These are phyloP conservation scores for Zaprionus camerounensis DNA, from an alignment of 1,140 invertebrate species.

Conservation along the genomic window DNA sequence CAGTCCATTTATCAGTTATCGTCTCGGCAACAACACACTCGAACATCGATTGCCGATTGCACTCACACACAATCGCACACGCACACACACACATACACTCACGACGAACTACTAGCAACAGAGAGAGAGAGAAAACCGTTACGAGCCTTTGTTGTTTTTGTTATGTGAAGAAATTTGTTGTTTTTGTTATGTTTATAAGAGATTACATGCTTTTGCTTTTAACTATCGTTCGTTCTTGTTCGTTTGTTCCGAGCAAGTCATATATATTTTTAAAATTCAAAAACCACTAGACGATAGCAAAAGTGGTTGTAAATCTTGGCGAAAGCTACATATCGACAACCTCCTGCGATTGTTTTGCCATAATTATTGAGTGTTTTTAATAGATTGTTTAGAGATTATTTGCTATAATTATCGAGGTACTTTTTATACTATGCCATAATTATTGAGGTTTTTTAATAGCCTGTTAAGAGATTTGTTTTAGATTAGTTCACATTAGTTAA, in stretches of 20 bases:
- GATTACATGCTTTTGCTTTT: constrained; percentile 74
- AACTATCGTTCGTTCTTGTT: constrained; percentile 50
- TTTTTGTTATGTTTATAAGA: constrained; percentile 37
- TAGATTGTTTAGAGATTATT: constrained; percentile 7
- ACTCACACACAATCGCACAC: neutral
- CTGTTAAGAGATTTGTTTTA: constrained; percentile 11
- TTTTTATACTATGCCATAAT: neutral
- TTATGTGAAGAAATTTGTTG: neutral
- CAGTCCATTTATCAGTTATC: constrained; percentile 69
- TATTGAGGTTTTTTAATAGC: neutral
- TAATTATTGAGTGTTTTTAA: neutral
- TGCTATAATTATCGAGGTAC: no score
- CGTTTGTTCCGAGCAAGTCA: constrained; percentile 26
- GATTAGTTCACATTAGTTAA: neutral
- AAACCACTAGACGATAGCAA: constrained; percentile 37
- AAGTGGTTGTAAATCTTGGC: constrained; percentile 55
- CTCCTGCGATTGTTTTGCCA: neutral
- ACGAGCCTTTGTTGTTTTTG: neutral
- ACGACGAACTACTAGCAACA: neutral
- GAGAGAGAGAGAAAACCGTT: neutral
- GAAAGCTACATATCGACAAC: constrained; percentile 12
- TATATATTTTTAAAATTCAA: constrained; percentile 60
- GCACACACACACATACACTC: neutral
- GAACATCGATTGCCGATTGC: constrained; percentile 53
- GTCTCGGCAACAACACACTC: constrained; percentile 35